Percentiles rank a stretch among this genome's conserved stretches.
Conservation (phyloP, 2,797 vertebrate genomes). For the Limnodromus scolopaceus region DNA sequence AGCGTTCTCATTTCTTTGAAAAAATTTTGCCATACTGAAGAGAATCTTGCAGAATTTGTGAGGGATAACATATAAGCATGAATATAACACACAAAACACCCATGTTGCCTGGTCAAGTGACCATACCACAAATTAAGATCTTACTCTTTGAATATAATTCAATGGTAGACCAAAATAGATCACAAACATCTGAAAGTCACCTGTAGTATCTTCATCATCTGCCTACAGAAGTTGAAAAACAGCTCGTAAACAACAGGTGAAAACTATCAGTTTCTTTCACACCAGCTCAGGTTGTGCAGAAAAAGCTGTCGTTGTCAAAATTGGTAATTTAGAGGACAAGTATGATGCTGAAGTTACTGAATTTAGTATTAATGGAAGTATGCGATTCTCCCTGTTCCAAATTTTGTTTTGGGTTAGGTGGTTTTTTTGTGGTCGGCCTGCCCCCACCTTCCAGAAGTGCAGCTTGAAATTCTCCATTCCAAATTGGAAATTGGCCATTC, state of each 20-base stretch:
- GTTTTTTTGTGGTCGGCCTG: background rate
- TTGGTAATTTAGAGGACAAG: rapidly evolving
- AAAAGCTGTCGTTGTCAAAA: background rate
- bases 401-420: background rate
- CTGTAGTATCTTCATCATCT: background rate
- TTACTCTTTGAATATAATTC: background rate
- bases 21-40: background rate
- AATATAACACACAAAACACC: background rate
- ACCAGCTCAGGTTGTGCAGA: background rate
- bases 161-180: background rate
- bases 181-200: background rate
- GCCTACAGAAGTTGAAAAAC: background rate
- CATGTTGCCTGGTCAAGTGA: background rate
- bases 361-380: background rate
- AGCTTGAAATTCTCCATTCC: background rate
- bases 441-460: background rate
- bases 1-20: background rate
- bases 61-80: background rate
- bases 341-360: background rate
- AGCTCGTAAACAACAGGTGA: background rate
- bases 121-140: background rate
- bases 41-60: background rate
- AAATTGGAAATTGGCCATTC: no score
- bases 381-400: background rate
- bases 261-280: background rate